Evolutionary conservation across 2,797 vertebrate genomes (phyloP).

Genomic region (Oryzias dopingdopingensis): DNA sequence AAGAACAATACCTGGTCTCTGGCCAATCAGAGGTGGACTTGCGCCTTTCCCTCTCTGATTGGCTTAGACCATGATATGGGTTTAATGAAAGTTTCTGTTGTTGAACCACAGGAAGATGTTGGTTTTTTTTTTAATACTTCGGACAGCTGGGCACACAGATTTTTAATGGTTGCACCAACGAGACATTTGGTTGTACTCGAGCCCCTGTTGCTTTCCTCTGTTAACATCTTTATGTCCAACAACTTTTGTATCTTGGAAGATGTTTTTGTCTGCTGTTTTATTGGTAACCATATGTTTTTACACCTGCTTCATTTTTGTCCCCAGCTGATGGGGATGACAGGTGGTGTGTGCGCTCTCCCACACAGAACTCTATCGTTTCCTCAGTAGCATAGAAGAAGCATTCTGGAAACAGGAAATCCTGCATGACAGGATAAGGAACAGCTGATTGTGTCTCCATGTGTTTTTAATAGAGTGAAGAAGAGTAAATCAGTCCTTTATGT

Average conservation of each 20-base stretch:
- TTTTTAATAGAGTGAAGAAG: constrained; percentile 51
- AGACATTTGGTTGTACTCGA: too few relatives aligned
- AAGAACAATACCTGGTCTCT: too few relatives aligned
- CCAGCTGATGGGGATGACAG: constrained; percentile 44
- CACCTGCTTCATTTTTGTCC: constrained; percentile 61
- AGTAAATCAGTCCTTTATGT: constrained; percentile 46
- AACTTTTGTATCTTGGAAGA: constrained; percentile 22
- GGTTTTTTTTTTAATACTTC: too few relatives aligned
- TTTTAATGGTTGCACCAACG: too few relatives aligned
- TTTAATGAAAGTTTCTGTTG: too few relatives aligned
- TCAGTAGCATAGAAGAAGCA: constrained; percentile 42
- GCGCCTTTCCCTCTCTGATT: too few relatives aligned
- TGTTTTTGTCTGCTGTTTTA: constrained; percentile 16
- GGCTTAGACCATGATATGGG: too few relatives aligned
- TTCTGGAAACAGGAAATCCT: constrained; percentile 68
- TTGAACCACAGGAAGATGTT: too few relatives aligned
- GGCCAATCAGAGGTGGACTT: too few relatives aligned
- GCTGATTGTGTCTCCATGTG: constrained; percentile 60
- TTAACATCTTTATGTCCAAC: constrained; percentile 26
- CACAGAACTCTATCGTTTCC: constrained; percentile 47
- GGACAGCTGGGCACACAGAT: too few relatives aligned
- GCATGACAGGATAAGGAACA: constrained; percentile 56
- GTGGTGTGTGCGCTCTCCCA: constrained; percentile 27
- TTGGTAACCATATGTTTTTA: constrained; percentile 30
- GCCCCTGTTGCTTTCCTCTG: constrained; percentile 21